Base-by-base conservation (phyloP, 2,797 vertebrate genomes). In the Neomorphus geoffroyi region DNA sequence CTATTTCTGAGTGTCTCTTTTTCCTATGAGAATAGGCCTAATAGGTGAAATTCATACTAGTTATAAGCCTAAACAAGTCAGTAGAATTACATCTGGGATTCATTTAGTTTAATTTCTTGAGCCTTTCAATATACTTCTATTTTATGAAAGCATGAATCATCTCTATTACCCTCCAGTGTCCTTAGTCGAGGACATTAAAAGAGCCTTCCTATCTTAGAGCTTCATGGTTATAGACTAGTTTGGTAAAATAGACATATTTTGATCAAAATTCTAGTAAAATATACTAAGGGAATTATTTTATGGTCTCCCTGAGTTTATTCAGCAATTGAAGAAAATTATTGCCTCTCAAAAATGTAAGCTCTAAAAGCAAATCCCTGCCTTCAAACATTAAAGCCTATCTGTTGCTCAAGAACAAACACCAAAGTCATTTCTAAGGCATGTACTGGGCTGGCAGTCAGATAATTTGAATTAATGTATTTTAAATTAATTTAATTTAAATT, bases 101-200 rank as follows among this genome's bases (percentile, higher is more conserved):
- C 30, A 80, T 89, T 94, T 86, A 15, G 43, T 78, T 93, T 94
- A 87, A 72, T 89, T 80, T 92, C 56, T 84, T 93, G 70, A 86
- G 53, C 66, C 37, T 92, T 94, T 93, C 78, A 86, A 39, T 80
- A 90, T 83, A 77, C n/a, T 91, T 83, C 71, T 75, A 28, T 85
- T 92, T 95, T 79, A 90, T 89, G 80, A 72, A 95, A 81, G 57
- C 78, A 90, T 92, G 83, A 92, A 92, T 84, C 77, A 80, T 83
- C 22, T 90, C 56, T 74, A 84, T 89, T 86, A 88, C 35, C 21
- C 50, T 73, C 80, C 61, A 50, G 27, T 69, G 72, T 30, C 30
- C 64, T 78, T 45, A 81, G 54, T 28, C 51, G 54, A 61, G 46
- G 46, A 77, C 46, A 80, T 62, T 86, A 69, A 64, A 75, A 67